Conservation (phyloP, 1,140 invertebrate species). For the Bombyx mandarina region DNA sequence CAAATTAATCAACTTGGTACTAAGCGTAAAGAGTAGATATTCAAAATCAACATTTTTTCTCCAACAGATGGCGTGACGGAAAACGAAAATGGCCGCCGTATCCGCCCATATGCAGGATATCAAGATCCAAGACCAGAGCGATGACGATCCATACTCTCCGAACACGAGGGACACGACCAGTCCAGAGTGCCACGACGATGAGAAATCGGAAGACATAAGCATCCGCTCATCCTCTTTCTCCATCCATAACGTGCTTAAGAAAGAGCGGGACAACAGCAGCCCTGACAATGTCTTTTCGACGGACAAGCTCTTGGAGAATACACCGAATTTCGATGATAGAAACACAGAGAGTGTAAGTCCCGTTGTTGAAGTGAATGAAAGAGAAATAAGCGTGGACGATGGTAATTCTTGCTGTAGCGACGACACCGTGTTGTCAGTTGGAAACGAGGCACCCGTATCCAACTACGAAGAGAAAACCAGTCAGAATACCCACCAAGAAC, state of each 20-base stretch:
- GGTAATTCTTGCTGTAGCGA: conserved; percentile 75
- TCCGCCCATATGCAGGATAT: conserved; percentile 46
- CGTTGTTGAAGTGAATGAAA: conserved; percentile 45
- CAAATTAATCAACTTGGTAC: too few relatives aligned
- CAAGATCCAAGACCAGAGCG: conserved; percentile 54
- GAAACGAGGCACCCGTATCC: conserved; percentile 72
- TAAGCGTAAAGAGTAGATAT: too few relatives aligned
- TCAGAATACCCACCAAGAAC: conserved; percentile 27
- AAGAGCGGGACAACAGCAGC: conserved; percentile 60
- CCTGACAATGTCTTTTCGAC: conserved; percentile 69
- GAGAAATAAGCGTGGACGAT: conserved; percentile 59
- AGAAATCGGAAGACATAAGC: conserved; percentile 37
- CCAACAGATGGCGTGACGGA: conserved; percentile 54
- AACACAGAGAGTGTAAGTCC: conserved; percentile 44
- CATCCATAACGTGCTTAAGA: conserved; percentile 67
- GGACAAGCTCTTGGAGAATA: conserved; percentile 61
- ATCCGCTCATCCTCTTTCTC: conserved; percentile 59
- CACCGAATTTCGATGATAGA: conserved; percentile 51
- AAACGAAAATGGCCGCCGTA: conserved; percentile 50
- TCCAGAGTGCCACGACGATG: conserved; percentile 45
- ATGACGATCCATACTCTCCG: conserved; percentile 56
- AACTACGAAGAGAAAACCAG: conserved; percentile 30
- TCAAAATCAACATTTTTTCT: not conserved
- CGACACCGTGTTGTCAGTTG: conserved; percentile 77
- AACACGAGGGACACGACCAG: conserved; percentile 49